These are phyloP conservation scores for Ptiloglossa arizonensis DNA, from an alignment of 1,140 invertebrate species.

Conservation along the genomic window DNA sequence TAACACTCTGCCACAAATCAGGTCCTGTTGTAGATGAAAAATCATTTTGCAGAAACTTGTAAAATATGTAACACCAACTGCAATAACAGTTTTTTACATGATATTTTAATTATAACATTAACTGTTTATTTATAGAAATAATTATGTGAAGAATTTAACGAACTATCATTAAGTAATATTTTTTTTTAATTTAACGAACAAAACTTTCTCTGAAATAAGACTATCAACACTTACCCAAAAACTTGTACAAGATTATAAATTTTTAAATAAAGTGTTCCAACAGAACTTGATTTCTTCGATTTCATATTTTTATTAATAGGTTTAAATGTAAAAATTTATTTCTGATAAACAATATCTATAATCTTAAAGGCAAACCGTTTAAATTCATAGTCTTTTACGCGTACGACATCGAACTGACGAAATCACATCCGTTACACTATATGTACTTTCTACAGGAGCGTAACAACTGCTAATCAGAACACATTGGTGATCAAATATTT, in stretches of 20 bases:
- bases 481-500: background rate
- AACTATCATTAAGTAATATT: too few relatives aligned
- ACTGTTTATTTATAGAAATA: background rate
- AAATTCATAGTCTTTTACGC: background rate
- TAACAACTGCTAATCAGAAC: background rate
- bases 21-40: conserved; percentile 72
- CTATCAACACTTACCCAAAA: conserved; percentile 73
- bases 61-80: conserved; percentile 90
- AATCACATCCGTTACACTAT: background rate
- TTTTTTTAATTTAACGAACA: too few relatives aligned
- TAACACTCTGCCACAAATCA: conserved; percentile 87
- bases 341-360: background rate
- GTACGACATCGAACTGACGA: background rate
- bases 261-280: conserved; percentile 75
- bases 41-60: conserved; percentile 84
- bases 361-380: background rate
- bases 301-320: conserved; percentile 58
- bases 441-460: conserved; percentile 25
- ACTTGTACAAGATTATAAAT: conserved; percentile 76
- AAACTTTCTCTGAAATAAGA: background rate
- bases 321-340: background rate
- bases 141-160: too few relatives aligned
- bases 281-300: conserved; percentile 65
- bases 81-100: conserved; percentile 65
- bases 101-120: background rate